Base-by-base conservation (phyloP, 64 coral and sea anemone species). In the Stichodactyla helianthus region DNA sequence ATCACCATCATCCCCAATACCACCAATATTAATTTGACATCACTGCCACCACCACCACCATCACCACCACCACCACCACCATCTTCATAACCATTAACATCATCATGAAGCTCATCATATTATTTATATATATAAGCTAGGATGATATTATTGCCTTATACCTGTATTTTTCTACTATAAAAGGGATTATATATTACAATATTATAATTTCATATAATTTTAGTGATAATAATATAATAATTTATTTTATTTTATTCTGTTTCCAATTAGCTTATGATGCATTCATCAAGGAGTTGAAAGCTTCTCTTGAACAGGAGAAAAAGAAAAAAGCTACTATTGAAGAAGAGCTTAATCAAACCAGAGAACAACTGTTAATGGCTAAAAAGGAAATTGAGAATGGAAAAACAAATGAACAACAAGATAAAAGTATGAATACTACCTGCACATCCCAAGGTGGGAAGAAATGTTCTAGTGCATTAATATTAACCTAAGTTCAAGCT, bases 281-380 rank as follows among this genome's bases (percentile, higher is more conserved):
- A 2, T 86, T 92, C 15, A 53, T 71, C 6, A 71, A 50, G 60
- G 77, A 92, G n/a, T 8, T 92, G 78, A 92, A 87, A 56, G 55
- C 50, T 0, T 82, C 19, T n/a, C 85, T 92, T 28, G 64, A 62
- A 6, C 19, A 31, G 17, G 90, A 92, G 62, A 87, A 83, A 58
- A 79, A 64, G 52, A 92, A 87, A 58, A 76, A 51, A 22, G 79
- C 84, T 67, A 64, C 67, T 13, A 68, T 82, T 78, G 71, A 51
- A 56, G 84, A 92, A 87, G 90, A 92, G 55, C 59, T 92, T 0
- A 65, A 23, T 25, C 59, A 64, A 20, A 92, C 79, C 26, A 86
- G 71, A 82, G 90, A 83, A 57, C 25, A 62, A 63, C 59, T 84
- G 10, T 16, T 81, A 52, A 81, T 81, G 17, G 50, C 51, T 52